Percentiles rank a stretch among this genome's conserved stretches.
Evolutionary conservation across 2,113 vertebrate species (phyloP).

Genomic region (Mystacornis crossleyi): DNA sequence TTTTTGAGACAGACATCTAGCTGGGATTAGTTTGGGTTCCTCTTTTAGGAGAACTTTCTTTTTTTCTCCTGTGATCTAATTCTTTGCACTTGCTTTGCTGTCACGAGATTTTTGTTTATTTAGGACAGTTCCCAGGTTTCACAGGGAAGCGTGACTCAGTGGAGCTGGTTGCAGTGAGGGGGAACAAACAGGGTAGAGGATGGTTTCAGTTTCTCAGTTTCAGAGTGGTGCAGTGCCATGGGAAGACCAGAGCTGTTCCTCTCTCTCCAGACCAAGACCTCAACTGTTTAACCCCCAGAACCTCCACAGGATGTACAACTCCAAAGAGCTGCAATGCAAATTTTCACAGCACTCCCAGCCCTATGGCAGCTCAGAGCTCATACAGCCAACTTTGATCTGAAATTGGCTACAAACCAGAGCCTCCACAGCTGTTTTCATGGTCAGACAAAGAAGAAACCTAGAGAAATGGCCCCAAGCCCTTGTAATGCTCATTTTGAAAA

Average conservation of each 20-base stretch:
- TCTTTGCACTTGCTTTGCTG: not conserved
- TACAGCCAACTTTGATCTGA: not conserved
- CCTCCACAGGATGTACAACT: rapidly evolving
- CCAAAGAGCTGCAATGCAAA: not conserved
- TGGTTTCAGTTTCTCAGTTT: not conserved
- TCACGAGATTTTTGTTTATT: not conserved
- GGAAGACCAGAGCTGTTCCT: not conserved
- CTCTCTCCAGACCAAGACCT: not conserved
- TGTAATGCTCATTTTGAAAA: not conserved
- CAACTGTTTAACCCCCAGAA: not conserved
- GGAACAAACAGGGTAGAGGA: not conserved
- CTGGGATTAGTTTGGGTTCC: not conserved
- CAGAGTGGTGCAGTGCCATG: not conserved
- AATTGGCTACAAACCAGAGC: not conserved
- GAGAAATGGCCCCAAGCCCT: not conserved
- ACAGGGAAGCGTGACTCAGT: not conserved
- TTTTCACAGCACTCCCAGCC: not conserved
- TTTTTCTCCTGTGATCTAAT: not conserved
- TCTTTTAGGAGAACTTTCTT: not conserved
- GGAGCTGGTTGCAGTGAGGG: not conserved
- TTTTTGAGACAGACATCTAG: not conserved
- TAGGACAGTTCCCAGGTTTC: not conserved
- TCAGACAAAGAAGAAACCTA: not conserved
- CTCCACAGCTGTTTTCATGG: not conserved
- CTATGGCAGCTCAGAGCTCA: not conserved